Evolutionary conservation across 2,797 vertebrate genomes (phyloP), one percentile per base, ranked within the genome.

Genomic region (Cichlasoma orientale): DNA sequence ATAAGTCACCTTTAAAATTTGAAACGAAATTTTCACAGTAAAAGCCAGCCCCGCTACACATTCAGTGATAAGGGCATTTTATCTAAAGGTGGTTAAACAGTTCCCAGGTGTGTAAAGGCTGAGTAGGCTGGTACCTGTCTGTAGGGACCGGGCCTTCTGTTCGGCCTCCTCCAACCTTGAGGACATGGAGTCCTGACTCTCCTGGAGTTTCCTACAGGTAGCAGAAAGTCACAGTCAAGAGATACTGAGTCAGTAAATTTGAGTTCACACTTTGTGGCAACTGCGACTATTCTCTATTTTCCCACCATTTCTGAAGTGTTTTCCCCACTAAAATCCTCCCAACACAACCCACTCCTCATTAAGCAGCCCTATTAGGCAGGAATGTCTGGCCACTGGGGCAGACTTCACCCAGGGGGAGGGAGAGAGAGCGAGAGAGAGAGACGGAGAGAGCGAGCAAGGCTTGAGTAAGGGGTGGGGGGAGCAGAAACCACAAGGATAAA

Each of bases 101-200:
- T 38, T 13, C 18, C 23, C 5, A 16, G 59, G 55, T 69, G 44
- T 82, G 75, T 76, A 31, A 77, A 58, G 74, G 56, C 25, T 11
- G 36, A 54, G 31, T 41, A 19, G 52, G 70, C 54, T n/a, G 72
- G 84, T 94, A 99, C 98, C 98, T 98, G 98, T 97, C 93, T 99
- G 98, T 83, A 99, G 95, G 87, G 95, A 95, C 88, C 98, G 98
- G 93, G 97, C 95, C 94, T 97, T 98, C 92, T 97, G 96, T 87
- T 99, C 98, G 0, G 98, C 96, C 92, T 99, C 98, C 86, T 99
- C 97, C 95, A 99, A 95, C 94, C 97, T 97, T 7, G 97, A 97
- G 91, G 96, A 95, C 94, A 98, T 97, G 1, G 97, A 98, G 92
- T 97, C 96, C 89, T 99, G 97, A 74, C 94, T 97, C 95, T 99